A percentile compares a stretch with the other conserved stretches of the same genome.
These are phyloP conservation scores for Forbesichthys papilliferus DNA, from an alignment of 2,113 vertebrate genomes.

Conservation along the genomic window DNA sequence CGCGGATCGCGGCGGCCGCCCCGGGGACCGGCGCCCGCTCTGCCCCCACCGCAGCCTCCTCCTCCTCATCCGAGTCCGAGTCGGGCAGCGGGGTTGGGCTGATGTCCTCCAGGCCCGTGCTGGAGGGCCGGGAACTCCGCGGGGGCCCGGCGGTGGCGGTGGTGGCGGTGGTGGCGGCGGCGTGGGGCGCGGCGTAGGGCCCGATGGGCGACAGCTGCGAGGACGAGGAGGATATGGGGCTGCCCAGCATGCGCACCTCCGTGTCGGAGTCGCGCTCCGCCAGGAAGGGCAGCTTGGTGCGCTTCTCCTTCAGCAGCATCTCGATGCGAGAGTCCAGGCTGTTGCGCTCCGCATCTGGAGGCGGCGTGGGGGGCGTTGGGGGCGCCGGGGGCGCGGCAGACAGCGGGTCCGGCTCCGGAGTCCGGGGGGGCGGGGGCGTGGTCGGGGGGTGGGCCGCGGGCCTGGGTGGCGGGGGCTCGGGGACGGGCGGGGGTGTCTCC, in stretches of 20 bases:
- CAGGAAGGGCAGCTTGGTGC: constrained; percentile 93
- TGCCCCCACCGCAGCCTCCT: too few species aligned
- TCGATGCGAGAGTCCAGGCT: constrained; percentile 97
- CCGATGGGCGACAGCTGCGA: constrained; percentile 93
- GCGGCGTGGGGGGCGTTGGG: constrained; percentile 65
- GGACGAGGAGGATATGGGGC: constrained; percentile 95
- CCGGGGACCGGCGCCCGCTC: too few species aligned
- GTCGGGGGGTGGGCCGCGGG: constrained; percentile 75
- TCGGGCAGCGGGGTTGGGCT: constrained; percentile 94
- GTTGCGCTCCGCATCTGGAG: constrained; percentile 84
- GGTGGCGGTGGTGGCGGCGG: constrained; percentile 54
- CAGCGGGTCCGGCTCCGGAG: constrained; percentile 77
- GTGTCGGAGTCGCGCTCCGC: constrained; percentile 88
- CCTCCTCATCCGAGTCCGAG: constrained; percentile 86
- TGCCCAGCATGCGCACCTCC: constrained; percentile 93
- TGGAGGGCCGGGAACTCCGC: constrained; percentile 82
- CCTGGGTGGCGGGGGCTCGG: constrained; percentile 82
- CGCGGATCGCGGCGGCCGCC: constrained; percentile 62
- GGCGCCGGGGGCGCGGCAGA: constrained; percentile 49
- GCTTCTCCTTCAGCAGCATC: constrained; percentile 97
- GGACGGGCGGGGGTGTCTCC: constrained; percentile 81
- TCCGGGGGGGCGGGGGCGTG: constrained; percentile 75
- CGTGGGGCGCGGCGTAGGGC: constrained; percentile 76
- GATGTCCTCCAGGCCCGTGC: constrained; percentile 94
- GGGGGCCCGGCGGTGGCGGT: constrained; percentile 73